A percentile compares a stretch with the other conserved stretches of the same genome.
Conservation (phyloP, 2,888 invertebrate species). For the Nycteola revayana region DNA sequence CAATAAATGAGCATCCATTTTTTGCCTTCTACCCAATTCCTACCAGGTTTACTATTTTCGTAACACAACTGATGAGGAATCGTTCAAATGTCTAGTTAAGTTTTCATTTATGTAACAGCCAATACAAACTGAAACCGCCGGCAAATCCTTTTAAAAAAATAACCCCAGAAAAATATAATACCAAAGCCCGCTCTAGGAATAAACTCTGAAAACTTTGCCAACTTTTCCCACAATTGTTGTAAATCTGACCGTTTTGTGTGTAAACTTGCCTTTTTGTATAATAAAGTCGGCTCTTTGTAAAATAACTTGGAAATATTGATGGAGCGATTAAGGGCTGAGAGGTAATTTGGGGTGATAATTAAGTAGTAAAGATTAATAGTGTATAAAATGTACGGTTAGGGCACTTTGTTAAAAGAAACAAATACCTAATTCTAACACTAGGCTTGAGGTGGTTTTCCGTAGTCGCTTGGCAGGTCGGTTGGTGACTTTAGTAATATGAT, state of each 20-base stretch:
- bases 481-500: no score
- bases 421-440: no score
- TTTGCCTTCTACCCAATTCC: no score
- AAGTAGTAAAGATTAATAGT: conserved; percentile 35
- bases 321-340: conserved; percentile 19
- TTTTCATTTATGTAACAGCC: conserved; percentile 23
- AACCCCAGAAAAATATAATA: conserved; percentile 22
- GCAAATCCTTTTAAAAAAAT: conserved; percentile 19
- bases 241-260: conserved; percentile 12
- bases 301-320: conserved; percentile 17
- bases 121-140: conserved; percentile 17
- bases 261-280: conserved; percentile 1
- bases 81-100: conserved; percentile 18
- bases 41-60: conserved; percentile 11
- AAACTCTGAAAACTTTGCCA: conserved; percentile 12
- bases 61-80: conserved; percentile 19
- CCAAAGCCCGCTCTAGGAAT: conserved; percentile 9
- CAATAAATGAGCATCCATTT: no score
- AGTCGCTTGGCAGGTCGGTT: no score
- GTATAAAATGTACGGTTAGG: conserved; percentile 33
- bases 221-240: conserved; percentile 12
- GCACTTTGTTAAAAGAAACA: no score
- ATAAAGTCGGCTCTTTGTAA: conserved; percentile 1
- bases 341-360: conserved; percentile 15
- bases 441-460: no score